Base-by-base conservation (phyloP, 92 coral and sea anemone species). In the Heliopora coerulea region DNA sequence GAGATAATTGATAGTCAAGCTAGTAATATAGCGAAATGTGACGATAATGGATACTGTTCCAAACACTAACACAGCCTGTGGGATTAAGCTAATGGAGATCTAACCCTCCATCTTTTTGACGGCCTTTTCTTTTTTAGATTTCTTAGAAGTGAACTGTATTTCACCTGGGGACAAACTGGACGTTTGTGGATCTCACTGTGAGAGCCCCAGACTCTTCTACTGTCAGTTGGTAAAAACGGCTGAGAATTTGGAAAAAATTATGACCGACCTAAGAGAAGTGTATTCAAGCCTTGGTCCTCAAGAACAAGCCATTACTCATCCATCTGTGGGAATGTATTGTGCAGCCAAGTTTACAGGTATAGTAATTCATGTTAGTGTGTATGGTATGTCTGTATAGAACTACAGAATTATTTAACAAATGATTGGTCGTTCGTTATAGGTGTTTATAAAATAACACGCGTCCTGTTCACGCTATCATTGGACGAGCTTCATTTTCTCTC, bases 181-280 rank as follows among this genome's bases (percentile, higher is more conserved):
- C 17, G 77, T 70, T 8, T 70, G 77, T 54, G 77, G 48, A 52
- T 70, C 77, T 8, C 62, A 70, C 26, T 86, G 91, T 67, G 80
- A 80, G 27, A 79, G 65, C 57, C 98, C 98, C 32, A 80, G 83
- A 48, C 78, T 73, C 26, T 93, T 93, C 77, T 48, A 86, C 79
- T 88, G 96, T 65, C 98, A 93, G 65, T 79, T 93, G 29, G 82
- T 86, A 62, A 73, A 77, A 5, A 83, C 75, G 25, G 76, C 74
- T 32, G 85, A 74, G 27, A 80, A 74, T 59, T 25, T 70, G 29
- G 63, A 70, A 49, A 52, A 70, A 41, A 32, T 70, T 7, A 70
- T 70, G 77, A 90, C 85, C 44, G 83, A 82, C 35, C 84, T 95
- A 23, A 86, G 84, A 8, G 87, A 85, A 30, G 85, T 83, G 19